phyloP scores from a whole-genome alignment of 2,888 invertebrate species.

The Heliconius ethilla region DNA sequence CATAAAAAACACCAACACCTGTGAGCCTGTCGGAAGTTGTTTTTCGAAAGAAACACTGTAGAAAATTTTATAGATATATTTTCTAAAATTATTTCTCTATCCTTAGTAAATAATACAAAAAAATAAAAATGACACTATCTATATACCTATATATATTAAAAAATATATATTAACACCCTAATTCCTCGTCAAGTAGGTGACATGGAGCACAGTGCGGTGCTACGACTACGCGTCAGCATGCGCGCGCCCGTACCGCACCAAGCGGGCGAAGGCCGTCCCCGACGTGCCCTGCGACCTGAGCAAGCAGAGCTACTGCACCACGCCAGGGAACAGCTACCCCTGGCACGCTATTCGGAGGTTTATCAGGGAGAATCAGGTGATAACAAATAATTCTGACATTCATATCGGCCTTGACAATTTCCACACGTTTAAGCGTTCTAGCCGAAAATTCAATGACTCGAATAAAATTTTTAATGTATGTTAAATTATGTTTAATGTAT shows the following conservation, averaged over 20 bases:
- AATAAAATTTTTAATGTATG: no score
- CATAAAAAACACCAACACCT: no score
- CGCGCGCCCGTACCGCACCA: slow-evolving; percentile 85
- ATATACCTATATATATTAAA: no score
- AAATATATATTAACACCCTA: slow-evolving; percentile 29
- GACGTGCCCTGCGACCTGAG: slow-evolving; percentile 90
- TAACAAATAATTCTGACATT: neutral
- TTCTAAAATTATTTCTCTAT: no score
- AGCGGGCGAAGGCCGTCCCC: slow-evolving; percentile 83
- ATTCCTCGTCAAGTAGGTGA: slow-evolving; percentile 86
- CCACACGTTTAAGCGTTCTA: no score
- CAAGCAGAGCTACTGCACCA: slow-evolving; percentile 89
- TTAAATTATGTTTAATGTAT: no score
- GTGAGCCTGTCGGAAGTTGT: no score
- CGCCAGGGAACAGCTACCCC: slow-evolving; percentile 92
- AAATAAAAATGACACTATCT: no score
- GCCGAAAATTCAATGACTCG: no score
- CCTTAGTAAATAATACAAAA: no score
- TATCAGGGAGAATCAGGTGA: slow-evolving; percentile 92
- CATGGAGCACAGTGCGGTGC: slow-evolving; percentile 82
- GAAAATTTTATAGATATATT: no score
- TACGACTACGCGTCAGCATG: slow-evolving; percentile 90
- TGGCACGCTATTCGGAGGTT: slow-evolving; percentile 95
- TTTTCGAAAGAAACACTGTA: no score
- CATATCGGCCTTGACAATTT: neutral